Evolutionary conservation across 2,888 invertebrate species (phyloP), one percentile per base, ranked within the genome.

Genomic region (Torymus aiolomorphi): DNA sequence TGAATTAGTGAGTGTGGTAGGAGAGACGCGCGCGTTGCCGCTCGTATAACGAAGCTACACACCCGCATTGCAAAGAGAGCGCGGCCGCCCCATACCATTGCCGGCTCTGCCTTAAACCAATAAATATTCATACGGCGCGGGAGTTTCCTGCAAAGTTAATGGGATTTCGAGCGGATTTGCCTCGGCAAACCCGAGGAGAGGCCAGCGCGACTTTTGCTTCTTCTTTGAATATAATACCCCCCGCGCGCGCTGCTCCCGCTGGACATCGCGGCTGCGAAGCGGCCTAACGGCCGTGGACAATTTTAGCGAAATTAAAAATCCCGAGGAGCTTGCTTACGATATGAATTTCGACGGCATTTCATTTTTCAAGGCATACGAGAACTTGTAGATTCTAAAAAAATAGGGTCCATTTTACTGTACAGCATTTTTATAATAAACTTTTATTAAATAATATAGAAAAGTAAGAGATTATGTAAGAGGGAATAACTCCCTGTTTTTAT

Each of bases 21-120:
- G 18, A 42, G 73, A 65, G 54, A 63, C n/a, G 24, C 42, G 63
- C 63, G 57, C 57, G 57, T 42, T 2, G 31, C n/a, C 52, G 51
- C 13, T 61, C n/a, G 20, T 24, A 57, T 49, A 59, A 72, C 65
- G 51, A 61, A 72, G 31, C 59, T 59, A 69, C 63, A 31, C 31
- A 18, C 63, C 54, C 56, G 65, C 59, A 18, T 52, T 18, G 13
- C 24, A 31, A 31, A 31, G 31, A 31, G 31, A 31, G 16, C 20
- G 18, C 13, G 56, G n/a, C n/a, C n/a, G n/a, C n/a, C n/a, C n/a
- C n/a, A n/a, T n/a, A n/a, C n/a, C n/a, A n/a, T n/a, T n/a, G n/a
- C n/a, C n/a, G n/a, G n/a, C n/a, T n/a, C n/a, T n/a, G 65, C 56
- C 76, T 71, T 77, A 71, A 77, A 71, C 70, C 76, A 77, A 77